phyloP scores from a whole-genome alignment of 2,113 vertebrate genomes.

The Ammodytes marinus region DNA sequence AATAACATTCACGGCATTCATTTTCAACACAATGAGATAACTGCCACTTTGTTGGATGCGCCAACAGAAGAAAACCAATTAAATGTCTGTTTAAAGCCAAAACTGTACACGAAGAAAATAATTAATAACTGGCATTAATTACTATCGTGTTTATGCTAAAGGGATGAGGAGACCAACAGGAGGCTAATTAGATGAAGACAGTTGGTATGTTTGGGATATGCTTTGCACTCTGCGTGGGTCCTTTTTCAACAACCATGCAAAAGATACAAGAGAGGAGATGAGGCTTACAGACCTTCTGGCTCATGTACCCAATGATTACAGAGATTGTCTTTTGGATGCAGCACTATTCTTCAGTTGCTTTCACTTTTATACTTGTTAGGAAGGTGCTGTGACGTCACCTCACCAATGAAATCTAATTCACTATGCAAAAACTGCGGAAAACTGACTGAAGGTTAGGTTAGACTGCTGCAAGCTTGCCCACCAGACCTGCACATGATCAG shows the following conservation, averaged over 20 bases:
- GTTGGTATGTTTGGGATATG: background rate
- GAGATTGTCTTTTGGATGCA: background rate
- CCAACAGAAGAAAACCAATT: conserved; percentile 8
- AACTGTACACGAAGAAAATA: conserved; percentile 15
- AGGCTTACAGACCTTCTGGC: conserved; percentile 6
- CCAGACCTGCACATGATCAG: conserved; percentile 15
- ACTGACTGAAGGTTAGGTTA: background rate
- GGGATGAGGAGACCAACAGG: background rate
- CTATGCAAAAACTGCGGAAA: background rate
- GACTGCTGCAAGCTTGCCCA: background rate
- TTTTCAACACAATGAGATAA: conserved; percentile 18
- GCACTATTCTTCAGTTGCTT: background rate
- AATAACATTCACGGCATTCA: conserved; percentile 29
- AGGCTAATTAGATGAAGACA: conserved; percentile 31
- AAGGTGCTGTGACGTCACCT: background rate
- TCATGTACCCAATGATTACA: background rate
- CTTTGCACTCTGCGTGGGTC: background rate
- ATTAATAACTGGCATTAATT: conserved; percentile 12
- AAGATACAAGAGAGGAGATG: background rate
- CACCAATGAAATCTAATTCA: background rate
- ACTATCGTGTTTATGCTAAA: conserved; percentile 17
- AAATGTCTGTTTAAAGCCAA: conserved; percentile 4
- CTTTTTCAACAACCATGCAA: conserved; percentile 18
- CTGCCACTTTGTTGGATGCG: conserved; percentile 9
- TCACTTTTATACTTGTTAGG: conserved; percentile 18